phyloP scores from a whole-genome alignment of 2,888 invertebrate species.

The Xestia sexstrigata region DNA sequence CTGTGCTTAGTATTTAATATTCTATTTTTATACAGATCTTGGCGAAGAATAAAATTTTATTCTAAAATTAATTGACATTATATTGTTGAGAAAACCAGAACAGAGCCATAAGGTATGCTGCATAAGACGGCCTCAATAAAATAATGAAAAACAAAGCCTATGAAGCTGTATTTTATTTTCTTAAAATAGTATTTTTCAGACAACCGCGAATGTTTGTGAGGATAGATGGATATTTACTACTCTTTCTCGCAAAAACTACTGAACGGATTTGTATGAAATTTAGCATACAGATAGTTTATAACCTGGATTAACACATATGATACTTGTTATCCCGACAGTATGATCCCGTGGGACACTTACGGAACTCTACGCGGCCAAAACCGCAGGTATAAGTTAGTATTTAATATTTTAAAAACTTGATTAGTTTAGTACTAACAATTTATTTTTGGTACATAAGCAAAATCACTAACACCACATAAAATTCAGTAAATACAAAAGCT shows the following conservation, averaged over 20 bases:
- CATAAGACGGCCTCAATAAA: background rate
- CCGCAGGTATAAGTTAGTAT: too few species aligned
- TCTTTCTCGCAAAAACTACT: too few species aligned
- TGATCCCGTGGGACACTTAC: too few species aligned
- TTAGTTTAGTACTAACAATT: too few species aligned
- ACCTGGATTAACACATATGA: too few species aligned
- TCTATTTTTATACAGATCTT: background rate
- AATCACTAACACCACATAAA: slow-evolving; percentile 3
- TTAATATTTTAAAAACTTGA: too few species aligned
- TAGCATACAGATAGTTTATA: too few species aligned
- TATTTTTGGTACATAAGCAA: background rate
- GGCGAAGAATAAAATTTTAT: background rate
- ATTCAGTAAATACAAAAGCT: slow-evolving; percentile 29
- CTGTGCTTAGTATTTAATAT: background rate
- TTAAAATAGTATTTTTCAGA: background rate
- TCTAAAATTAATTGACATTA: background rate
- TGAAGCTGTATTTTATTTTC: background rate
- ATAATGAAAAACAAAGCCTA: background rate
- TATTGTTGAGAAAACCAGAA: background rate
- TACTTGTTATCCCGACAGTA: too few species aligned
- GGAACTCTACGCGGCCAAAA: too few species aligned
- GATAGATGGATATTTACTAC: too few species aligned
- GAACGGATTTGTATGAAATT: too few species aligned
- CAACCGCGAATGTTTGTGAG: too few species aligned
- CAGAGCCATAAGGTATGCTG: background rate